Evolutionary conservation across 1,140 invertebrate species (phyloP), one percentile per base, ranked within the genome.

Genomic region (Caenorhabditis brenneri): DNA sequence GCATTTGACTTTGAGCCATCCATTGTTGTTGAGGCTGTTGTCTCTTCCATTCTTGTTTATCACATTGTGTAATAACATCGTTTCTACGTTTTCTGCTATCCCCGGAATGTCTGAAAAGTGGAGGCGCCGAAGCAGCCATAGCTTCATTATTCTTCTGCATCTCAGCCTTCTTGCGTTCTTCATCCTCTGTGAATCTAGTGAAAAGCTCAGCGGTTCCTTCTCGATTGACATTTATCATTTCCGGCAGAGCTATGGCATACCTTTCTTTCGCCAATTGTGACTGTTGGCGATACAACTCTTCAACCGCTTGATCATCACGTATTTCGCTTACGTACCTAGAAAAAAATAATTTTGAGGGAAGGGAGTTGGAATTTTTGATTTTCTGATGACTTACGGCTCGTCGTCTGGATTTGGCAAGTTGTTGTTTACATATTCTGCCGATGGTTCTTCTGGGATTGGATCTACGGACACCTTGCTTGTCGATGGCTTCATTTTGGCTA

Each of bases 151-250:
- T 65, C 31, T 65, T 65, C 16, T 65, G 60, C 15, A 36, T 29
- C 19, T 65, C 60, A 33, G 36, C 7, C 24, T 33, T 33, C 19
- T 65, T 65, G 7, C 60, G 29, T 24, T 65, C 60, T n/a, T 65
- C 60, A 65, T 65, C 60, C n/a, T 65, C 60, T 65, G 60, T 65
- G 10, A n/a, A n/a, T n/a, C n/a, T n/a, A n/a, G n/a, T n/a, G n/a
- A n/a, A n/a, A n/a, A n/a, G n/a, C n/a, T n/a, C n/a, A n/a, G n/a
- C n/a, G n/a, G n/a, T n/a, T n/a, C n/a, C n/a, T n/a, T n/a, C n/a
- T n/a, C n/a, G n/a, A n/a, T n/a, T n/a, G n/a, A n/a, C n/a, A n/a
- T n/a, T n/a, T n/a, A n/a, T n/a, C n/a, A n/a, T n/a, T n/a, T n/a
- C n/a, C n/a, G n/a, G n/a, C n/a, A n/a, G n/a, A n/a, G n/a, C n/a